Conservation (phyloP, 2,888 invertebrate species). For the Creontiades dilutus region DNA sequence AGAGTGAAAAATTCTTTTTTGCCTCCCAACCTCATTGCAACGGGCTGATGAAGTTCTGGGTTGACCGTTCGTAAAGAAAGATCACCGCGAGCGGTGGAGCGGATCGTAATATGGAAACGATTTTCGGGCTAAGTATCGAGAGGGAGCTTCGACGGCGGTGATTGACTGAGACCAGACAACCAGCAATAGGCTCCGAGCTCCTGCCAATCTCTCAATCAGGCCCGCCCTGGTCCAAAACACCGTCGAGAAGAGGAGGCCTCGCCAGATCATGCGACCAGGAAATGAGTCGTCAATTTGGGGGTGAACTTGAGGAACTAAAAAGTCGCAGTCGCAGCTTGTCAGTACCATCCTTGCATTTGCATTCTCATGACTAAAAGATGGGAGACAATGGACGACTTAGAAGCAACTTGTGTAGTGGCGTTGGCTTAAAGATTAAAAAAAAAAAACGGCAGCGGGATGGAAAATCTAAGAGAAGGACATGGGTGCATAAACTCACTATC, state of each 20-base stretch:
- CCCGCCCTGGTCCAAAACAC: background rate
- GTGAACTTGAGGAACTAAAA: too few species aligned
- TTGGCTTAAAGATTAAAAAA: too few species aligned
- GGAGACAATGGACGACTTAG: too few species aligned
- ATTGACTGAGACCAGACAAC: conserved; percentile 36
- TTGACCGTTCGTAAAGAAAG: conserved; percentile 54
- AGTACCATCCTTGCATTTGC: too few species aligned
- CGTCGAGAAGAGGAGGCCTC: background rate
- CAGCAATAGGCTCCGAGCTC: background rate
- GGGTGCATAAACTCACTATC: too few species aligned
- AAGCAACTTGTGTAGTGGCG: too few species aligned
- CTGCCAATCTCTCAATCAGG: conserved; percentile 7
- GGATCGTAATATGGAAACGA: conserved; percentile 59
- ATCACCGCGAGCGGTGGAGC: conserved; percentile 46
- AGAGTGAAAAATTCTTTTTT: conserved; percentile 52
- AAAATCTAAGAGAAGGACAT: too few species aligned
- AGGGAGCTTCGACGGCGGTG: conserved; percentile 1
- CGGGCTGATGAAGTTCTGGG: conserved; percentile 68
- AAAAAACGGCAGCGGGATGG: too few species aligned
- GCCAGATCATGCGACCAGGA: too few species aligned
- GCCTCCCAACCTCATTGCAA: conserved; percentile 60
- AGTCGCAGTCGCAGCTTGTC: too few species aligned
- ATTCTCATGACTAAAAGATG: too few species aligned
- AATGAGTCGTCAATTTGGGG: too few species aligned
- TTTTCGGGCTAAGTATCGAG: conserved; percentile 54